Base-by-base conservation (phyloP, 2,113 vertebrate genomes). In the Origma solitaria region DNA sequence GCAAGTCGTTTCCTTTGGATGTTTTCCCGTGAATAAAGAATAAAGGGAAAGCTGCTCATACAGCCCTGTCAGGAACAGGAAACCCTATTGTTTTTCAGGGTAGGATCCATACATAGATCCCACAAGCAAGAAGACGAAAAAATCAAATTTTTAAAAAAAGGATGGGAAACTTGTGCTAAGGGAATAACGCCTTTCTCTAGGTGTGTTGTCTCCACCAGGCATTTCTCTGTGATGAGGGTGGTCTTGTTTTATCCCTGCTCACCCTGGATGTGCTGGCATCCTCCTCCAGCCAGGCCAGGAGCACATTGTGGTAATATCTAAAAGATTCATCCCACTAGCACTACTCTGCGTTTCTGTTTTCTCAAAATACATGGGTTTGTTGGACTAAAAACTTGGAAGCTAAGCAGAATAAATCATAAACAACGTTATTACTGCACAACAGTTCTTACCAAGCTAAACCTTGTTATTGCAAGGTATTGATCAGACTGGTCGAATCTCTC, bases 391-490 rank as follows among this genome's bases (percentile, higher is more conserved):
- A 1, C 30, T 49, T 35, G 33, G 28, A 78, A 62, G 14, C 54
- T n/a, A 31, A 70, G 15, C 33, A 62, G 71, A 71, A 88, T 70
- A 73, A 86, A 94, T 80, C 50, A 88, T 83, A 86, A 85, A 37
- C 24, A 28, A 20, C 40, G 22, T 85, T 91, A 80, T 76, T 89
- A 50, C 54, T 80, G 75, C 25, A 65, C 44, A 75, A 42, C 5
- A 72, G 69, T n/a, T 82, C 92, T 81, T 87, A 82, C 24, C 57
- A 88, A 40, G 66, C 35, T 89, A 80, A 93, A 92, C n/a, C 75
- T 83, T 91, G 86, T 87, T 96, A 80, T 94, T 96, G 60, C 60
- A 90, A 96, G 75, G 7, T 93, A 96, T 95, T 83, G 92, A 95
- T 96, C 86, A 83, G 31, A 75, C 35, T 7, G 6, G 62, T 86